Conservation (phyloP, 2,888 invertebrate genomes). For the Gymnoscelis rufifasciata region DNA sequence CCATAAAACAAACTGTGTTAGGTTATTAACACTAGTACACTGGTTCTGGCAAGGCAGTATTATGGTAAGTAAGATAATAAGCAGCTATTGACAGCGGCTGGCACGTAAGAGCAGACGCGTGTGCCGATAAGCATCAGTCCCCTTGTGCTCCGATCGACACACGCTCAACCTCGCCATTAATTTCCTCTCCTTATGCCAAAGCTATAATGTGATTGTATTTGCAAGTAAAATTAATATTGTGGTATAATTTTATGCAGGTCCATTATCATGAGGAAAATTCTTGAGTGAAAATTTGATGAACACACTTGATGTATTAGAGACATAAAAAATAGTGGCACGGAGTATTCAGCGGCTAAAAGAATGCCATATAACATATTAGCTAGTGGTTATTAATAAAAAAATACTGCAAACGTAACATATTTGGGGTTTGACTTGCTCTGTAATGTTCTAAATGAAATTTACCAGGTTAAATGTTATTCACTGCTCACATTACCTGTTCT, state of each 20-base stretch:
- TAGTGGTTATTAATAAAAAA: too few species aligned
- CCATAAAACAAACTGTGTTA: too few species aligned
- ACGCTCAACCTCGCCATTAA: conserved; percentile 71
- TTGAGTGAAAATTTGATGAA: conserved; percentile 39
- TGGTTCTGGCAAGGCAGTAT: conserved; percentile 20
- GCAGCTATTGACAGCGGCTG: conserved; percentile 36
- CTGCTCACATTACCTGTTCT: conserved; percentile 6
- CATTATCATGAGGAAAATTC: conserved; percentile 47
- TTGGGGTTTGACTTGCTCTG: too few species aligned
- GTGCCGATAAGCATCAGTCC: conserved; percentile 76
- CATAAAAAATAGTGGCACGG: conserved; percentile 24
- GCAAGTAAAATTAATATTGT: conserved; percentile 66
- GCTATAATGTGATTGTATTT: conserved; percentile 75
- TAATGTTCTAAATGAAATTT: too few species aligned
- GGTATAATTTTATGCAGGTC: conserved; percentile 51
- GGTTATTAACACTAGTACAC: too few species aligned
- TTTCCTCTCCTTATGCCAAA: conserved; percentile 70
- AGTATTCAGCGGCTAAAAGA: too few species aligned
- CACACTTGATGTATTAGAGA: conserved; percentile 30
- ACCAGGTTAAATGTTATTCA: too few species aligned
- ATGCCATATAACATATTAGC: too few species aligned
- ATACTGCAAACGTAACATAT: too few species aligned
- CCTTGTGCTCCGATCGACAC: conserved; percentile 68
- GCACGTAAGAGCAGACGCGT: conserved; percentile 44
- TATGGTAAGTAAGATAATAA: conserved; percentile 37